These are phyloP conservation scores for Litoditis marina DNA, from an alignment of 2,888 invertebrate species.

Conservation along the genomic window DNA sequence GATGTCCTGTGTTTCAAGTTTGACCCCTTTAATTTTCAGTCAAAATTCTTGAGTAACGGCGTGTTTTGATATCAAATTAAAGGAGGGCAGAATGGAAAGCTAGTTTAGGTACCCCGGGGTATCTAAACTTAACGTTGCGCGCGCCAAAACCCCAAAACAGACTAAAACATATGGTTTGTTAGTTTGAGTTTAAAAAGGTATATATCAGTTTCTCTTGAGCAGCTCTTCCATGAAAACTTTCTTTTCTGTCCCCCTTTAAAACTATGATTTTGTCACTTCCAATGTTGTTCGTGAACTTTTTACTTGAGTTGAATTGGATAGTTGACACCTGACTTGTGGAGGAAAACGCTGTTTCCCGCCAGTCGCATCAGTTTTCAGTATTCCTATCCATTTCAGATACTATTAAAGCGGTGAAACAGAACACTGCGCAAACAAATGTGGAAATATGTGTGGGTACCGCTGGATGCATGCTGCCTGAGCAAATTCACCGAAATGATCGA, in stretches of 20 bases:
- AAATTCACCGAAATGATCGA: constrained; percentile 1
- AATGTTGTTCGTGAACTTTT: neutral
- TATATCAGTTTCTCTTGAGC: too few relatives aligned
- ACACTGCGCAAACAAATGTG: constrained; percentile 19
- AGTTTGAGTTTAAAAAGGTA: too few relatives aligned
- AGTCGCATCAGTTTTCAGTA: neutral
- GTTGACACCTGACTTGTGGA: neutral
- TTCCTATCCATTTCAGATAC: constrained; percentile 14
- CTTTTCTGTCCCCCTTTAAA: neutral
- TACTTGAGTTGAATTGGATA: neutral
- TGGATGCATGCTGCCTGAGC: constrained; percentile 11
- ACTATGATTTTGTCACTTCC: neutral
- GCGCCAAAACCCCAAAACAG: too few relatives aligned
- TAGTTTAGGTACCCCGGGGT: too few relatives aligned
- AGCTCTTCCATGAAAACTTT: neutral
- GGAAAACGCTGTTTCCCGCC: constrained; percentile 10
- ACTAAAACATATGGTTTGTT: too few relatives aligned
- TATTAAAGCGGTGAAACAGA: constrained; percentile 14
- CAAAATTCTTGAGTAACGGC: too few relatives aligned
- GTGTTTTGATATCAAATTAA: too few relatives aligned
- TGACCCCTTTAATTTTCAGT: too few relatives aligned
- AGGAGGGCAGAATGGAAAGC: too few relatives aligned
- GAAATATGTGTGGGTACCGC: constrained; percentile 10
- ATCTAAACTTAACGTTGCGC: too few relatives aligned
- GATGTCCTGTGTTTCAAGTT: too few relatives aligned